A percentile compares a stretch with the other conserved stretches of the same genome.
These are phyloP conservation scores for Diabrotica undecimpunctata DNA, from an alignment of 1,140 invertebrate genomes.

Conservation along the genomic window DNA sequence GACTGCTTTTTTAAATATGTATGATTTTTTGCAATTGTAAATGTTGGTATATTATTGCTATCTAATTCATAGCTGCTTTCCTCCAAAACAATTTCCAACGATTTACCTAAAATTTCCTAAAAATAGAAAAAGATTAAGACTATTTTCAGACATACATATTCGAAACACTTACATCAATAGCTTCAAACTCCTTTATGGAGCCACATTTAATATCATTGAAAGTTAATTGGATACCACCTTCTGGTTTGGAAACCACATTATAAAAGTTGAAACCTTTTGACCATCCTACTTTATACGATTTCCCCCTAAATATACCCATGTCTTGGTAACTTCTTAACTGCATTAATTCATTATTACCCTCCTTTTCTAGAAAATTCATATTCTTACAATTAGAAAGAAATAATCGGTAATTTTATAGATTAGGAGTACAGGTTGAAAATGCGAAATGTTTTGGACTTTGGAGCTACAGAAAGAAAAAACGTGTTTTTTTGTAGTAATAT, in stretches of 20 bases:
- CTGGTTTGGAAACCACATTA: slow-evolving; percentile 5
- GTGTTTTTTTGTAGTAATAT: no score
- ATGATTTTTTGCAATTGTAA: slow-evolving; percentile 28
- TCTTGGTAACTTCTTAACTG: slow-evolving; percentile 59
- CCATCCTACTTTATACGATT: slow-evolving; percentile 73
- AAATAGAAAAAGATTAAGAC: slow-evolving; percentile 22
- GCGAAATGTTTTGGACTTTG: no score
- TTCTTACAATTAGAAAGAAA: no score
- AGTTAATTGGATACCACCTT: slow-evolving; percentile 17
- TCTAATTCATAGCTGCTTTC: slow-evolving; percentile 26
- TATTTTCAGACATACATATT: no score
- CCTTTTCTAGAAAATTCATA: slow-evolving; percentile 8
- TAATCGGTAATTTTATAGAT: no score
- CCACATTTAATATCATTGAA: slow-evolving; percentile 20
- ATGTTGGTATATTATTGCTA: slow-evolving; percentile 31
- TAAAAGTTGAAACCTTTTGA: slow-evolving; percentile 60
- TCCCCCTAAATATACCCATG: slow-evolving; percentile 60
- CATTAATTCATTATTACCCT: neutral
- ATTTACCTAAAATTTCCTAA: slow-evolving; percentile 37
- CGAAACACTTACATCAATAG: slow-evolving; percentile 22
- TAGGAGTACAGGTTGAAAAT: no score
- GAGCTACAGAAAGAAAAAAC: no score
- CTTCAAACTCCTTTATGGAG: slow-evolving; percentile 16
- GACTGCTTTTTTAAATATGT: slow-evolving; percentile 31
- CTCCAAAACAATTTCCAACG: slow-evolving; percentile 28